phyloP scores from a whole-genome alignment of 2,888 invertebrate genomes.

The Sturmia bella region DNA sequence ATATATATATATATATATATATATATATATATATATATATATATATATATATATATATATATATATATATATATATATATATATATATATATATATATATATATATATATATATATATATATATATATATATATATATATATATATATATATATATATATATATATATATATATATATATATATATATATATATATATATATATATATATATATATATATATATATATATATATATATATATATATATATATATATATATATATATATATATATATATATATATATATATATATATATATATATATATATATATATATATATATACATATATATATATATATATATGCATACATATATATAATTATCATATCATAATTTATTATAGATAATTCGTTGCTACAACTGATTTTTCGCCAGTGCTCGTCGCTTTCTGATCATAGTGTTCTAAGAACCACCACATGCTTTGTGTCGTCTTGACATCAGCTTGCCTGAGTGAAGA shows the following conservation, averaged over 20 bases:
- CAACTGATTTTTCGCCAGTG: no score
- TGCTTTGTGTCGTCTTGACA: no score
- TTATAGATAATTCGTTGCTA: no score
- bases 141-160: slow-evolving; percentile 19
- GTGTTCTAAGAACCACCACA: no score
- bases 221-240: slow-evolving; percentile 19
- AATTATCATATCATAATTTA: no score
- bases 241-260: slow-evolving; percentile 17
- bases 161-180: slow-evolving; percentile 15
- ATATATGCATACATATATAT: slow-evolving; percentile 5
- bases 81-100: slow-evolving; percentile 12
- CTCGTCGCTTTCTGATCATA: no score
- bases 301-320: slow-evolving; percentile 19
- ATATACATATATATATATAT: slow-evolving; percentile 16
- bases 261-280: slow-evolving; percentile 12
- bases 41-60: slow-evolving; percentile 17
- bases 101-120: slow-evolving; percentile 5
- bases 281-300: slow-evolving; percentile 17
- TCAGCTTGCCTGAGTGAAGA: no score
- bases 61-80: slow-evolving; percentile 17
- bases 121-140: slow-evolving; percentile 13
- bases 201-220: slow-evolving; percentile 17
- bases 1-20: slow-evolving; percentile 11
- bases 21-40: slow-evolving; percentile 10
- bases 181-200: slow-evolving; percentile 13